Conservation (phyloP, 2,888 invertebrate species). For the Ischnus inquisitorius region DNA sequence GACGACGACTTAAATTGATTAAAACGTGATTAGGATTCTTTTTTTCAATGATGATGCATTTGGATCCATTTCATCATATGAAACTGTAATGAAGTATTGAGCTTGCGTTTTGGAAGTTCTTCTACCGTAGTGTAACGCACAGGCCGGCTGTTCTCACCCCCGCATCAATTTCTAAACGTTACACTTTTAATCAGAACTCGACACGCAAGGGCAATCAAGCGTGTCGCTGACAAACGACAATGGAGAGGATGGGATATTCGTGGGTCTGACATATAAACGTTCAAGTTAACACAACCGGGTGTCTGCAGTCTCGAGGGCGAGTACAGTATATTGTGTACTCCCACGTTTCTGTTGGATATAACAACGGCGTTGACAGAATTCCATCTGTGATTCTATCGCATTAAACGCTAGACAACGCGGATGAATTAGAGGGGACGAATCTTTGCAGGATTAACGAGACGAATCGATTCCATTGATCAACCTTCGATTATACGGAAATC, state of each 20-base stretch:
- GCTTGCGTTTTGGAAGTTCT: constrained; percentile 20
- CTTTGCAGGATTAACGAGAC: constrained; percentile 27
- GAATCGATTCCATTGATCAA: constrained; percentile 37
- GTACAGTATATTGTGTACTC: constrained; percentile 47
- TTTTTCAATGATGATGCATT: constrained; percentile 36
- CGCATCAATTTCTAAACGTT: constrained; percentile 76
- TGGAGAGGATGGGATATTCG: constrained; percentile 49
- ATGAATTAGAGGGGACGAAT: constrained; percentile 53
- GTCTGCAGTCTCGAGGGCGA: constrained; percentile 37
- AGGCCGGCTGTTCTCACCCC: constrained; percentile 46
- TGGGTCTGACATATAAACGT: constrained; percentile 48
- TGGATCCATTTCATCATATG: constrained; percentile 41
- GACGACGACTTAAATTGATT: not conserved
- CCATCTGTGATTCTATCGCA: constrained; percentile 69
- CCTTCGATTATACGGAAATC: constrained; percentile 26
- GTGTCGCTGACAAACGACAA: constrained; percentile 67
- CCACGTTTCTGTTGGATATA: constrained; percentile 57
- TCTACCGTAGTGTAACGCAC: constrained; percentile 28
- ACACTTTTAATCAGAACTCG: constrained; percentile 78
- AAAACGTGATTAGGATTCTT: not conserved
- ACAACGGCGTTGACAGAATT: constrained; percentile 63
- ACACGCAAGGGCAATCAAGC: constrained; percentile 78
- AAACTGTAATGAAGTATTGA: constrained; percentile 10
- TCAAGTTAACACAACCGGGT: constrained; percentile 47
- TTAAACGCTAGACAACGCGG: constrained; percentile 61